Conservation (phyloP, 2,888 invertebrate species). For the Lasioglossum oenotherae region DNA sequence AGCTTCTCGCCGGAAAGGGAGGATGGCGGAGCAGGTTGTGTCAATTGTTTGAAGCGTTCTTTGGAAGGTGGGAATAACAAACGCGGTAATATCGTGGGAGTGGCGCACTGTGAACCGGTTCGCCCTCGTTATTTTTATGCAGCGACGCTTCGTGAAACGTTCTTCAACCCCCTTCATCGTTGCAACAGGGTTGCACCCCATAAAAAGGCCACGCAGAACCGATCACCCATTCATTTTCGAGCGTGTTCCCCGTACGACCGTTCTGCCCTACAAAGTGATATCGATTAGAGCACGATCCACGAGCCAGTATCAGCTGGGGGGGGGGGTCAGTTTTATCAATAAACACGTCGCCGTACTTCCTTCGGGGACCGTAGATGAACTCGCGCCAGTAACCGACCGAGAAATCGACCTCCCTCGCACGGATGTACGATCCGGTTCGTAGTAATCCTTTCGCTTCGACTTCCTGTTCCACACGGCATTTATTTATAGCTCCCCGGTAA, state of each 20-base stretch:
- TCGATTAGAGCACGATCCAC: conserved; percentile 54
- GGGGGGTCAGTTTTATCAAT: conserved; percentile 37
- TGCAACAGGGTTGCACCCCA: conserved; percentile 15
- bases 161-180: conserved; percentile 12
- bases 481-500: conserved; percentile 24
- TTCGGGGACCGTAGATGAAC: conserved; percentile 9
- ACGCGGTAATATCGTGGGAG: conserved; percentile 43
- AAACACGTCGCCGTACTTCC: conserved; percentile 46
- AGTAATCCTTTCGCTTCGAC: background rate
- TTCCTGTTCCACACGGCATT: conserved; percentile 1
- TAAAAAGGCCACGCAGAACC: conserved; percentile 54
- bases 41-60: conserved; percentile 20
- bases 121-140: conserved; percentile 65
- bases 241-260: conserved; percentile 28
- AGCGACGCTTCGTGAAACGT: conserved; percentile 53
- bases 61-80: conserved; percentile 33
- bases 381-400: background rate
- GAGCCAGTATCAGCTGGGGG: conserved; percentile 35
- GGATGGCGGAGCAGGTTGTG: background rate
- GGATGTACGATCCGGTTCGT: background rate
- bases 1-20: background rate
- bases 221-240: conserved; percentile 62
- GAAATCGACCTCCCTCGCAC: background rate
- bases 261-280: conserved; percentile 54
- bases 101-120: conserved; percentile 23